Evolutionary conservation across 2,113 vertebrate species (phyloP).

Genomic region (Poeciliopsis prolifica): DNA sequence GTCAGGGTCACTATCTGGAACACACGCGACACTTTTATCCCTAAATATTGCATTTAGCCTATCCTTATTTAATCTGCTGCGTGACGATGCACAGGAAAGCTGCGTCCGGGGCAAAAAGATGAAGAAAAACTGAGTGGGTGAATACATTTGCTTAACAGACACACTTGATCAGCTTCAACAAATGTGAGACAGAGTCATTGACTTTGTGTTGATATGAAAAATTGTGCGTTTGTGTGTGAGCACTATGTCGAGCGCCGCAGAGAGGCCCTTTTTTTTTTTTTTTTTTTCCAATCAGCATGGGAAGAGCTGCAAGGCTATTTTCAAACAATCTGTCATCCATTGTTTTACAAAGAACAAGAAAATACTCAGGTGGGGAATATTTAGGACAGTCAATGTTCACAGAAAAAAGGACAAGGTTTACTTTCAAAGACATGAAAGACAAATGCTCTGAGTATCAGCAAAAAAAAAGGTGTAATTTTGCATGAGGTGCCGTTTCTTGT

Average conservation of each 20-base stretch:
- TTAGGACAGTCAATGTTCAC: too few species aligned
- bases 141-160: neutral
- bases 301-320: neutral
- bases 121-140: neutral
- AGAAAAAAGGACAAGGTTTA: too few species aligned
- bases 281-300: neutral
- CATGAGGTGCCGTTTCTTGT: too few species aligned
- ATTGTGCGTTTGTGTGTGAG: neutral
- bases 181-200: neutral
- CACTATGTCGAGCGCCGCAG: neutral
- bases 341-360: too few species aligned
- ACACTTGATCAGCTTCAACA: neutral
- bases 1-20: constrained; percentile 3
- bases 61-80: neutral
- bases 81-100: neutral
- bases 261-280: neutral
- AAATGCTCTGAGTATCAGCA: too few species aligned
- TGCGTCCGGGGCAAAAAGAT: neutral
- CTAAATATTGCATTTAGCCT: neutral
- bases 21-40: neutral
- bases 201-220: neutral
- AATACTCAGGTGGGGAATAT: too few species aligned
- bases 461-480: too few species aligned
- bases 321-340: too few species aligned
- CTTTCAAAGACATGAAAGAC: too few species aligned